Percentiles rank a stretch among this genome's conserved stretches.
Evolutionary conservation across 2,888 invertebrate genomes (phyloP).

Genomic region (Spisula subtruncata): DNA sequence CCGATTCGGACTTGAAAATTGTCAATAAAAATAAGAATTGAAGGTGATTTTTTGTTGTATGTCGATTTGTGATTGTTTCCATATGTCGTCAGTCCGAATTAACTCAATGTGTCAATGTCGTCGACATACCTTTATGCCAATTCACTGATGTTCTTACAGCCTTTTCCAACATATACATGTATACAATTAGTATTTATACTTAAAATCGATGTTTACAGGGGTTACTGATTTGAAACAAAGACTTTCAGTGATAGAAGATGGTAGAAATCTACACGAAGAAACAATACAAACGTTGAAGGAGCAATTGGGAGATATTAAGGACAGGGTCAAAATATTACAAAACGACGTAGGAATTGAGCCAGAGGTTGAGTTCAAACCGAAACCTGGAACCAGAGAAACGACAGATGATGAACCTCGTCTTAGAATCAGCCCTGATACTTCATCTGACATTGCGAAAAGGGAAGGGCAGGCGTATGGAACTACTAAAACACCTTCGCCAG

Average conservation of each 20-base stretch:
- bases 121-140: too few species aligned
- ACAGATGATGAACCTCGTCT: not conserved
- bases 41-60: too few species aligned
- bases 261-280: not conserved
- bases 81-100: too few species aligned
- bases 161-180: too few species aligned
- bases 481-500: not conserved
- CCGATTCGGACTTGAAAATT: too few species aligned
- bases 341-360: too few species aligned
- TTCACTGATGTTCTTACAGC: too few species aligned
- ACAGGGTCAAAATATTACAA: not conserved
- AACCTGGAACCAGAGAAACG: not conserved
- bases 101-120: too few species aligned
- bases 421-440: not conserved
- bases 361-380: not conserved
- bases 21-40: too few species aligned
- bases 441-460: not conserved
- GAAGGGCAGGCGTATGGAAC: not conserved
- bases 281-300: not conserved
- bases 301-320: not conserved
- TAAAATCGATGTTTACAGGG: not conserved
- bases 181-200: too few species aligned
- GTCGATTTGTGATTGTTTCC: too few species aligned
- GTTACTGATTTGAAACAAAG: constrained; percentile 4
- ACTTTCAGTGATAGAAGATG: not conserved